Base-by-base conservation (phyloP, 2,888 invertebrate species). In the Drosophila recens region DNA sequence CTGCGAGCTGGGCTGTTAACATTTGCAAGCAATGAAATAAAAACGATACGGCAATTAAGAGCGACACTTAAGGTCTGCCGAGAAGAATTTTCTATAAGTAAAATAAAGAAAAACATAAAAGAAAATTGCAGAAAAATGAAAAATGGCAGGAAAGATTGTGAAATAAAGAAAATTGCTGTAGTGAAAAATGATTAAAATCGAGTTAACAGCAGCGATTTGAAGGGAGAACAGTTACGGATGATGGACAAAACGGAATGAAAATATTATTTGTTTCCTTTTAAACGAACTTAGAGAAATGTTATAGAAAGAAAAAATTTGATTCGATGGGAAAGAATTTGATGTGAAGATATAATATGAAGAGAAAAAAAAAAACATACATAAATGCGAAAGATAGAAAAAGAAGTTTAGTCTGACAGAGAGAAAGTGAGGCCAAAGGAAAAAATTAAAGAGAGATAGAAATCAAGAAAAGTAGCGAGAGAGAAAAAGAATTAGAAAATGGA, bases 1-100 rank as follows among this genome's bases (percentile, higher is more conserved):
- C 45, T 20, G 23, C 17, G 23, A 33, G 23, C 42, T 33, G 30
- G 27, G 40, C 42, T 13, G 43, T n/a, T 27, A 56, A 45, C 17
- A 54, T 27, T 53, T 53, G 52, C 52, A 13, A 40, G 54, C 42
- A 17, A 42, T 54, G 17, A 42, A 54, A 38, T 53, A 38, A 56
- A 56, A 45, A 34, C 36, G 45, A 34, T 45, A 11, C 10, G n/a
- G 11, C 56, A 56, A 56, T 56, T 56, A 45, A 34, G 33, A 43
- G n/a, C 54, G 43, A 20, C 43, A 56, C 43, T 56, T 43, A 43
- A 56, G 33, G n/a, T 20, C 20, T n/a, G 6, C 8, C 8, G 13
- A 11, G 5, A 40, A 53, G 40, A 40, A 13, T 33, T 49, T 49
- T 4, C 33, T 34, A 17, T 33, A 33, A 3, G 1, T 17, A n/a